Base-by-base conservation (phyloP, 2,888 invertebrate species). In the Listrodromus nycthemerus region DNA sequence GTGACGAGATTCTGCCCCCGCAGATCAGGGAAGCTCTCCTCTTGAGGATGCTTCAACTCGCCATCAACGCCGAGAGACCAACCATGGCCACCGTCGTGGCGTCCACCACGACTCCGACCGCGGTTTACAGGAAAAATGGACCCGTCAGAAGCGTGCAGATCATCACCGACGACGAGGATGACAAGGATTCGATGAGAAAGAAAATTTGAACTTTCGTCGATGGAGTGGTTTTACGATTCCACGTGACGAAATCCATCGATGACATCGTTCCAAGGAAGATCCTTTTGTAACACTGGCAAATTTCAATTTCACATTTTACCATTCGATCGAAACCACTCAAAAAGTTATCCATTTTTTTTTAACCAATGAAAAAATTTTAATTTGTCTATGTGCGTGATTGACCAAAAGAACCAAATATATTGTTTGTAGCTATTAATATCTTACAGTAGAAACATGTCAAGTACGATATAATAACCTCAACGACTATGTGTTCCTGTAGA, bases 91-190 rank as follows among this genome's bases (percentile, higher is more conserved):
- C 94, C 24, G 80, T 90, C 27, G 94, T 95, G 50, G 93, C 94
- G 1, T 45, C 84, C 3, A 84, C 84, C 1, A 93, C 93, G 4
- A 81, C 89, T 6, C 86, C 89, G 7, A 67, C 89, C 1, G 82
- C 94, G 89, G 92, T 87, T 63, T 93, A 91, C 93, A 95, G 79
- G 94, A 95, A 86, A 87, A 89, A 86, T 83, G 94, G 85, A 92
- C 96, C 96, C 74, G 95, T 96, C 24, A 94, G 96, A 87, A 96
- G 96, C 91, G 95, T 96, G 33, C 96, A 96, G 92, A 96, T 97
- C 87, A 93, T 96, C 41, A 96, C 96, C 0, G 96, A 96, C 89
- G 95, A 82, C 88, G 94, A 85, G 90, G 94, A 88, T 2, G 93
- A 91, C 10, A 92, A 91, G 82, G 93, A 91, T 24, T 81, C 82